Evolutionary conservation across 1,140 invertebrate species (phyloP).

Genomic region (Drosophila watanabei): DNA sequence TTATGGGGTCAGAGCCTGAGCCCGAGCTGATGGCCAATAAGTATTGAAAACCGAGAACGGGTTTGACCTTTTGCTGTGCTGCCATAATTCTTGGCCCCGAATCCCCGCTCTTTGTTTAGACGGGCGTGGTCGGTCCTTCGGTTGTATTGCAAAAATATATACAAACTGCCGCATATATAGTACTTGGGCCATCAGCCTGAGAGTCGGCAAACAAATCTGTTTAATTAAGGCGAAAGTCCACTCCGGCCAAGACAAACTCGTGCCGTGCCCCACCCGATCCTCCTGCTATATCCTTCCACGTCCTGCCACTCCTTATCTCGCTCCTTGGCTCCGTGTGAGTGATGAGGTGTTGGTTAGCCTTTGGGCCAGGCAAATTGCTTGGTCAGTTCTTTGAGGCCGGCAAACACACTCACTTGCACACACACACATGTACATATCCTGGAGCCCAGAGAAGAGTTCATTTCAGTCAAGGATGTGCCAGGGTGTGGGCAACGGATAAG

Average conservation of each 20-base stretch:
- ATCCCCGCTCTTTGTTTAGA: constrained; percentile 39
- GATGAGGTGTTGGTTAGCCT: constrained; percentile 66
- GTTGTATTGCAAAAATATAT: constrained; percentile 10
- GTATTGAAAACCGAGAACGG: constrained; percentile 53
- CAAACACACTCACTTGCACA: constrained; percentile 45
- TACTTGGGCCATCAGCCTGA: constrained; percentile 13
- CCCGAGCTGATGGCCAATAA: constrained; percentile 36
- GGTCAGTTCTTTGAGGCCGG: constrained; percentile 60
- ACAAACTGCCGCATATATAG: constrained; percentile 1
- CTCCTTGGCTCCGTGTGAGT: constrained; percentile 47
- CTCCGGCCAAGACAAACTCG: constrained; percentile 23
- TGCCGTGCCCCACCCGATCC: not conserved
- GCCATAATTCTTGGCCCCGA: constrained; percentile 47
- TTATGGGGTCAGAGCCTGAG: constrained; percentile 20
- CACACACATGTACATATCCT: constrained; percentile 5
- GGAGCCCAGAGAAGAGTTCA: constrained; percentile 33
- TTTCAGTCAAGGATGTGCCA: constrained; percentile 43
- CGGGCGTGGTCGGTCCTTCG: constrained; percentile 14
- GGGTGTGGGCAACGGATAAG: not conserved
- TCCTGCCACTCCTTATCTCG: constrained; percentile 22
- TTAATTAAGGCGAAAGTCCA: constrained; percentile 59
- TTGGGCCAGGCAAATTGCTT: constrained; percentile 63
- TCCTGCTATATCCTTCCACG: constrained; percentile 4
- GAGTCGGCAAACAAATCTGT: constrained; percentile 57
- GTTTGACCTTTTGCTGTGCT: constrained; percentile 50